Evolutionary conservation across 2,888 invertebrate genomes (phyloP).

Genomic region (Eupithecia subumbrata): DNA sequence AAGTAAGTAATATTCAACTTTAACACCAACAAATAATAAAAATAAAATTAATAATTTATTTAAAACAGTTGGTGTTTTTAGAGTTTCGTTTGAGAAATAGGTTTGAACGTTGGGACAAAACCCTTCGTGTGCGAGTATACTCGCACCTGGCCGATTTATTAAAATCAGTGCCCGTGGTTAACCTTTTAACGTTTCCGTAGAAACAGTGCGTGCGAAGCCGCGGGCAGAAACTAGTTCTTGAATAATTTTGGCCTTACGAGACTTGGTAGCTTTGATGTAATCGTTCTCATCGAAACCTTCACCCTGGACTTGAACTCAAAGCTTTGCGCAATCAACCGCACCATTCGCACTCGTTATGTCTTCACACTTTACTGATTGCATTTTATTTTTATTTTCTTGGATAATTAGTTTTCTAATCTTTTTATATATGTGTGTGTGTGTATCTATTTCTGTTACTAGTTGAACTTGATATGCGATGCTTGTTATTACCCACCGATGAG

Average conservation of each 20-base stretch:
- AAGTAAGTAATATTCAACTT: too few relatives aligned
- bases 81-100: too few relatives aligned
- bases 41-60: too few relatives aligned
- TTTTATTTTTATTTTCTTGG: slow-evolving; percentile 6
- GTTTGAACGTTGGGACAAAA: too few relatives aligned
- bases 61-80: too few relatives aligned
- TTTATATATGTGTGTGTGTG: background rate
- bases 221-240: background rate
- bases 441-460: background rate
- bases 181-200: background rate
- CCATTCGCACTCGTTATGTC: slow-evolving; percentile 58
- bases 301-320: slow-evolving; percentile 81
- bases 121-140: too few relatives aligned
- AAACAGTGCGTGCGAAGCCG: background rate
- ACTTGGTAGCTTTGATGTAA: slow-evolving; percentile 18
- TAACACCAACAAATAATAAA: too few relatives aligned
- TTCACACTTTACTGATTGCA: slow-evolving; percentile 42
- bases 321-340: slow-evolving; percentile 72
- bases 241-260: slow-evolving; percentile 3
- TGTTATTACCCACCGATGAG: background rate
- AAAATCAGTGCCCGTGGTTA: background rate
- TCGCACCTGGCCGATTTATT: too few relatives aligned
- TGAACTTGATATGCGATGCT: slow-evolving; percentile 4
- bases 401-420: background rate
- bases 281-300: slow-evolving; percentile 67